A percentile compares a stretch with the other conserved stretches of the same genome.
These are phyloP conservation scores for Fregata magnificens DNA, from an alignment of 2,113 vertebrate species.

Conservation along the genomic window DNA sequence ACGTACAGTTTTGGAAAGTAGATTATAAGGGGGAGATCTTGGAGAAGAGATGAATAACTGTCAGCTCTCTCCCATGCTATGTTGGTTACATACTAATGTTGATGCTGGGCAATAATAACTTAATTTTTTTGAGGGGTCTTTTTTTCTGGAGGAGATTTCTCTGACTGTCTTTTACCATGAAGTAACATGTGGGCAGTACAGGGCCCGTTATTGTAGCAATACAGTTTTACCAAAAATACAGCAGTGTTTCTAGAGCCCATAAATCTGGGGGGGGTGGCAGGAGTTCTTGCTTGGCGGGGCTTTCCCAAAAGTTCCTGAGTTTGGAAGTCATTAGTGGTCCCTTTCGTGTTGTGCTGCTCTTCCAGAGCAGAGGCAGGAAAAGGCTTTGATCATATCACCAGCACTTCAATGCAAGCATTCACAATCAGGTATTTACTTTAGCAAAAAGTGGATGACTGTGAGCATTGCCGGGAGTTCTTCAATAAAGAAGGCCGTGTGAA, in stretches of 20 bases:
- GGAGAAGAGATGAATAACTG: not conserved
- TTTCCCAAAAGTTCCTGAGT: not conserved
- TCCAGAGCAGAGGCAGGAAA: not conserved
- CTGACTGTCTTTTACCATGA: not conserved
- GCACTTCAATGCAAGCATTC: not conserved
- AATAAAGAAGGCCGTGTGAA: conserved; percentile 83
- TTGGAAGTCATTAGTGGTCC: not conserved
- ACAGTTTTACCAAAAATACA: not conserved
- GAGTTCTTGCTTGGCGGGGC: not conserved
- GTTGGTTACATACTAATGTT: not conserved
- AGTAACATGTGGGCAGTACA: not conserved
- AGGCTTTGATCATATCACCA: not conserved
- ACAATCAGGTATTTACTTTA: conserved; percentile 45
- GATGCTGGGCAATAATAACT: not conserved
- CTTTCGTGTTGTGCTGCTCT: not conserved
- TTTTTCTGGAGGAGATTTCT: not conserved
- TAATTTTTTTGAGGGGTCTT: not conserved
- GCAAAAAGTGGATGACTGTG: conserved; percentile 89
- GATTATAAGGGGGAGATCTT: not conserved
- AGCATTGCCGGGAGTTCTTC: conserved; percentile 86
- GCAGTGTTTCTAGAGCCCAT: not conserved
- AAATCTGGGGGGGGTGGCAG: not conserved
- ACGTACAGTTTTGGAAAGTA: not conserved
- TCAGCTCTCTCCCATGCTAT: not conserved
- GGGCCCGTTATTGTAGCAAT: not conserved